These are phyloP conservation scores for Drosophila rellima DNA, from an alignment of 2,888 invertebrate species.

Conservation along the genomic window DNA sequence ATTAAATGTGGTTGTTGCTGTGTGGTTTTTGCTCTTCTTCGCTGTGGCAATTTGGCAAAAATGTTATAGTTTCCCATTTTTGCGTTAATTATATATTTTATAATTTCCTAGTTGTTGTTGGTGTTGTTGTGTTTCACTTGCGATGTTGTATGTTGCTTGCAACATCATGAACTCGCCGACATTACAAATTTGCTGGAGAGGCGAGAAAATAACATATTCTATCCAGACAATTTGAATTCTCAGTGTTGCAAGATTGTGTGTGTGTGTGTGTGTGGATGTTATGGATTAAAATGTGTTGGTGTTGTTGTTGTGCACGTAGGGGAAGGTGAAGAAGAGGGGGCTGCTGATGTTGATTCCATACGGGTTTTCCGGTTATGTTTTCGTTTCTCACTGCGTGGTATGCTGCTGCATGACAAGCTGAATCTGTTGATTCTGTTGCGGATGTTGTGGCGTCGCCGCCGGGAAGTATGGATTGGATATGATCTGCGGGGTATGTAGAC, in stretches of 20 bases:
- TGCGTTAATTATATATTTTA: conserved; percentile 67
- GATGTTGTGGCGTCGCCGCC: conserved; percentile 83
- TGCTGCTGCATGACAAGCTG: conserved; percentile 85
- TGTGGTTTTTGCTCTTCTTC: conserved; percentile 39
- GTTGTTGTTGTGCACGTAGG: conserved; percentile 27
- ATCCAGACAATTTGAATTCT: conserved; percentile 12
- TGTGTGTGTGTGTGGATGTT: conserved; percentile 21
- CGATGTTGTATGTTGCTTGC: conserved; percentile 38
- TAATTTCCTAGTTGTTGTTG: conserved; percentile 78
- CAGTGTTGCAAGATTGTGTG: conserved; percentile 23
- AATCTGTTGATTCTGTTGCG: conserved; percentile 84
- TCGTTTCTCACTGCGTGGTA: conserved; percentile 80
- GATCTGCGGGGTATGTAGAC: conserved; percentile 85
- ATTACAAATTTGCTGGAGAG: background rate
- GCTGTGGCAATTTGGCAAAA: conserved; percentile 66
- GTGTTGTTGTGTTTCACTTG: conserved; percentile 47
- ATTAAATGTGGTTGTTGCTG: conserved; percentile 20
- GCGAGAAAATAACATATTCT: conserved; percentile 10
- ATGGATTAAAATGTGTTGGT: conserved; percentile 23
- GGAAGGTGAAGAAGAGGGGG: conserved; percentile 11
- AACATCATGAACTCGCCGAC: conserved; percentile 29
- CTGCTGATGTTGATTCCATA: conserved; percentile 33
- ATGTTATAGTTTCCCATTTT: conserved; percentile 70
- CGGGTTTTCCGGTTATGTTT: background rate
- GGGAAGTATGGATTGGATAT: conserved; percentile 84